These are phyloP conservation scores for Muscicapa adusta DNA, from an alignment of 2,113 vertebrate genomes.

Conservation along the genomic window DNA sequence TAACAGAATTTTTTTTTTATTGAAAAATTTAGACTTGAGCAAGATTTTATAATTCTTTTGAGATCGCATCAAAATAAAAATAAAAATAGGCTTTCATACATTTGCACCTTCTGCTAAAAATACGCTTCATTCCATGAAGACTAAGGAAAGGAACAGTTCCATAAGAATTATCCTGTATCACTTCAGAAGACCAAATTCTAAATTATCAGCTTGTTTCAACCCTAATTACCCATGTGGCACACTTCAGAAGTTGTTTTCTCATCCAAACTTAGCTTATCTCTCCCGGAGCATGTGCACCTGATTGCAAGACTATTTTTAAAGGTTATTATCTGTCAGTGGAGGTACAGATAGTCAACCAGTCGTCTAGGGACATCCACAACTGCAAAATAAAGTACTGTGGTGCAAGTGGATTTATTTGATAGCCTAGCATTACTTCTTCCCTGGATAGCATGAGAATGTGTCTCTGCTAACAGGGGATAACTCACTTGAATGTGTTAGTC, in stretches of 20 bases:
- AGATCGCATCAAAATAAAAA: background rate
- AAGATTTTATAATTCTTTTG: background rate
- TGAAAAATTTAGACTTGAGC: background rate
- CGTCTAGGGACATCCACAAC: background rate
- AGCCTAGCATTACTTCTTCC: background rate
- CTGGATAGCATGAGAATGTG: background rate
- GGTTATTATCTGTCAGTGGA: background rate
- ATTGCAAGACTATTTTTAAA: conserved; percentile 6
- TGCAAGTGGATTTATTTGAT: background rate
- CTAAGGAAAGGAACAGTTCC: background rate
- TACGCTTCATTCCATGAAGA: background rate
- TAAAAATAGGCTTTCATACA: background rate
- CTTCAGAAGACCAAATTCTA: background rate
- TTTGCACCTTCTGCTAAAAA: background rate
- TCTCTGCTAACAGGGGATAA: background rate
- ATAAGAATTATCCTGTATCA: background rate
- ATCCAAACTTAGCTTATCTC: background rate
- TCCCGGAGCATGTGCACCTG: background rate
- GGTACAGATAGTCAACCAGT: background rate
- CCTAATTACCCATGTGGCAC: background rate
- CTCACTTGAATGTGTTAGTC: fast-evolving
- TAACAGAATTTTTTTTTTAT: background rate
- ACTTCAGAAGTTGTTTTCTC: background rate
- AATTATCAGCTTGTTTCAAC: background rate
- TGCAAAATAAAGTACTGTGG: background rate